Conservation (phyloP, 2,113 vertebrate genomes). For the Isichthys henryi region DNA sequence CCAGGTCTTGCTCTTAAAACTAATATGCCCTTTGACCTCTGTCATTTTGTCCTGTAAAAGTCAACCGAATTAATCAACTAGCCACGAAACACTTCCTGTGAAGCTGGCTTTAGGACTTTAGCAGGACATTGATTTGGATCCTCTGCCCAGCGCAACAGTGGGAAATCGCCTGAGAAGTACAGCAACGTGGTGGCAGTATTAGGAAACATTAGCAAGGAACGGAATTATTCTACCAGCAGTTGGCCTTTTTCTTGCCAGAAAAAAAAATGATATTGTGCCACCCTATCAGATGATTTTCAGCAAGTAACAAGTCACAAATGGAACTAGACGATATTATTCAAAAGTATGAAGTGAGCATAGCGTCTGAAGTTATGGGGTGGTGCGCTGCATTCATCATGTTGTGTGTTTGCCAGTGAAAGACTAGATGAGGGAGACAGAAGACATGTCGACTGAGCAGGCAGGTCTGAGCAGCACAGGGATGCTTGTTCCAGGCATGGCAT, state of each 20-base stretch:
- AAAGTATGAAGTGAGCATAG: not conserved
- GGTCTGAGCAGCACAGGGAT: not conserved
- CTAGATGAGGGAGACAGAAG: not conserved
- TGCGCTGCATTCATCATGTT: not conserved
- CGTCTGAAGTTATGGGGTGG: not conserved
- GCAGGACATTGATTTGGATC: not conserved
- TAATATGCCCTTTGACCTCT: not conserved
- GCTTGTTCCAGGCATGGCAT: not conserved
- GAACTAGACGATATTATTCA: not conserved
- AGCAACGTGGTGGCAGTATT: not conserved
- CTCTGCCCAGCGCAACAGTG: not conserved
- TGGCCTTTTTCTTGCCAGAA: not conserved
- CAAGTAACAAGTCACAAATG: not conserved
- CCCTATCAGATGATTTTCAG: not conserved
- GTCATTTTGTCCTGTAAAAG: not conserved
- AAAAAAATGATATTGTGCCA: not conserved
- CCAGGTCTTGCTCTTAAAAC: not conserved
- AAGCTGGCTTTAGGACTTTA: not conserved
- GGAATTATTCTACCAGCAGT: not conserved
- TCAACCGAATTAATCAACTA: not conserved
- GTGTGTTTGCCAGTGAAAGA: not conserved
- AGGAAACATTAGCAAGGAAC: not conserved
- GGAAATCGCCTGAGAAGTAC: not conserved
- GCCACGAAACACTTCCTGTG: not conserved
- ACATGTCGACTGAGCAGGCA: not conserved